Conservation (phyloP, 1,140 invertebrate species). For the Diuraphis noxia region DNA sequence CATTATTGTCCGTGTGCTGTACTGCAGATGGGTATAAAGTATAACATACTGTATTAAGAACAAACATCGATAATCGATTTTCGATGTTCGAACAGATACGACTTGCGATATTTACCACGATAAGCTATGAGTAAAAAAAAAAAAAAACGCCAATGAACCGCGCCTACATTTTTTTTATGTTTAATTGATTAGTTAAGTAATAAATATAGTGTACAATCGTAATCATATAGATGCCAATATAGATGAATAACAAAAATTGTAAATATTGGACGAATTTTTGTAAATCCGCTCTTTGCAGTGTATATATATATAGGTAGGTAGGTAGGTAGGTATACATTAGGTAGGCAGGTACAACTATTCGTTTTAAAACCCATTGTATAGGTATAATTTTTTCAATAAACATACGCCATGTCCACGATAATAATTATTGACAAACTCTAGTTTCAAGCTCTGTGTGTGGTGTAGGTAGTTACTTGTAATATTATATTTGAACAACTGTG, state of each 20-base stretch:
- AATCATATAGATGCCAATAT: background rate
- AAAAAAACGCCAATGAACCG: background rate
- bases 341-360: too few relatives aligned
- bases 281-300: background rate
- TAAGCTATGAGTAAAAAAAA: background rate
- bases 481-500: background rate
- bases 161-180: background rate
- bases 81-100: background rate
- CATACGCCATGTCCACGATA: background rate
- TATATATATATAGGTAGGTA: too few relatives aligned
- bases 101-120: background rate
- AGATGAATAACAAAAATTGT: background rate
- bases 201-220: background rate
- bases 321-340: too few relatives aligned
- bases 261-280: background rate
- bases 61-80: background rate
- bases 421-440: conserved; percentile 14
- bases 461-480: background rate
- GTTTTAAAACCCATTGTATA: background rate
- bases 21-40: background rate
- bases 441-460: background rate
- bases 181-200: background rate
- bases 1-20: background rate
- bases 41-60: background rate
- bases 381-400: background rate